Conservation (phyloP, 2,797 vertebrate species). For the Scomberomorus guttatus region DNA sequence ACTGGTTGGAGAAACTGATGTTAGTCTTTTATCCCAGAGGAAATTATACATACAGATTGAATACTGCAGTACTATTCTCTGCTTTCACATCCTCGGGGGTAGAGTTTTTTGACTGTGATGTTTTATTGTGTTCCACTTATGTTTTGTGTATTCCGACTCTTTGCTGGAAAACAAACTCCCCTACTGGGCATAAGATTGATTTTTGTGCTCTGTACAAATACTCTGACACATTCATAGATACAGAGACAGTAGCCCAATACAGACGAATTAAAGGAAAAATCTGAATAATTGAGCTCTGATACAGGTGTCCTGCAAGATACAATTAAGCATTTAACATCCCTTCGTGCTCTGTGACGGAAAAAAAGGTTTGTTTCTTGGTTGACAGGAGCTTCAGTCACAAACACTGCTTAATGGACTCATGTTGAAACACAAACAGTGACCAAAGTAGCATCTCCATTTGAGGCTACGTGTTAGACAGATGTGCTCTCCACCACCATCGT, state of each 20-base stretch:
- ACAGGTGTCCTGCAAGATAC: not conserved
- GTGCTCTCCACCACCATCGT: no score
- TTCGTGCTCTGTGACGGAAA: not conserved
- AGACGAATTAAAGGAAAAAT: not conserved
- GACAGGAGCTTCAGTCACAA: not conserved
- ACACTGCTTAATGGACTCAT: no score
- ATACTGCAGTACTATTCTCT: slow-evolving; percentile 21
- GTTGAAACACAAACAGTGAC: no score
- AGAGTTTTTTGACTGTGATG: slow-evolving; percentile 15
- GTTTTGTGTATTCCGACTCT: slow-evolving; percentile 18
- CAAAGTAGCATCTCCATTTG: no score
- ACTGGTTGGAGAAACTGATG: slow-evolving; percentile 33
- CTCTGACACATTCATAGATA: not conserved
- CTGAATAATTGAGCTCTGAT: not conserved
- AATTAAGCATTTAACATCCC: not conserved
- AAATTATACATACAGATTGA: slow-evolving; percentile 22
- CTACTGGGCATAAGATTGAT: not conserved
- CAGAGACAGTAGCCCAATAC: not conserved
- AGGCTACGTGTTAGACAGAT: no score
- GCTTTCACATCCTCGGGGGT: slow-evolving; percentile 7
- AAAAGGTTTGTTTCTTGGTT: not conserved
- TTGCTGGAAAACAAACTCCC: not conserved
- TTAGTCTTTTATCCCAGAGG: slow-evolving; percentile 20
- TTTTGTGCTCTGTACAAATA: not conserved
- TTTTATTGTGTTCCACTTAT: slow-evolving; percentile 25